Conservation (phyloP, 2,797 vertebrate species). For the Chloroceryle inda region DNA sequence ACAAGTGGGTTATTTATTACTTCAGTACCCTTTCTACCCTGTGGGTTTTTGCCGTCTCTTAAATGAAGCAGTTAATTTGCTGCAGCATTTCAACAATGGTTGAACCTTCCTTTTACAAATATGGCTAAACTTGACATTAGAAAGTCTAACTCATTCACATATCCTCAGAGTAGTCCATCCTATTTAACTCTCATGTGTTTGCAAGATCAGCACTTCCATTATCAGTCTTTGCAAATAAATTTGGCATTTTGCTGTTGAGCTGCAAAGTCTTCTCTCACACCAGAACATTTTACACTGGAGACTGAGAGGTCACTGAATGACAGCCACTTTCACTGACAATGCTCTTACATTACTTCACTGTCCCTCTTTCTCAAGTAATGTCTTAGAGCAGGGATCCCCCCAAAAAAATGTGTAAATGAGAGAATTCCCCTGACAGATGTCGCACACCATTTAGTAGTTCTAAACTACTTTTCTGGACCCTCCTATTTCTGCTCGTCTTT, state of each 20-base stretch:
- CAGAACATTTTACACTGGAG: neutral
- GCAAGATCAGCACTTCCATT: neutral
- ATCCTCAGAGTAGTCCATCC: neutral
- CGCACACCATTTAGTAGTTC: neutral
- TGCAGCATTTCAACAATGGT: neutral
- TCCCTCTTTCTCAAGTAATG: neutral
- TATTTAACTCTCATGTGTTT: neutral
- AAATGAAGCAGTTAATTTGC: neutral
- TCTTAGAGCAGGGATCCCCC: neutral
- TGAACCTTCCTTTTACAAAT: neutral
- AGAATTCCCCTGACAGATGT: neutral
- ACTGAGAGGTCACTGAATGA: neutral
- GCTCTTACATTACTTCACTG: neutral
- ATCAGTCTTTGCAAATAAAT: neutral
- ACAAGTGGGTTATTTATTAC: neutral
- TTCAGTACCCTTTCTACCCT: neutral
- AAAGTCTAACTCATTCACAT: neutral
- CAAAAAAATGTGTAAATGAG: neutral
- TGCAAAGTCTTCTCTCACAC: neutral
- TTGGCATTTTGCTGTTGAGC: neutral
- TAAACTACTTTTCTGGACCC: neutral
- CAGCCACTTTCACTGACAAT: neutral
- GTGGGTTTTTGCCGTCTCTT: neutral
- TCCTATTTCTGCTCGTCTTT: neutral
- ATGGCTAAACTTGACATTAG: neutral